phyloP scores from a whole-genome alignment of 64 coral and sea anemone genomes.

The Hydrozoanthus tunicans region DNA sequence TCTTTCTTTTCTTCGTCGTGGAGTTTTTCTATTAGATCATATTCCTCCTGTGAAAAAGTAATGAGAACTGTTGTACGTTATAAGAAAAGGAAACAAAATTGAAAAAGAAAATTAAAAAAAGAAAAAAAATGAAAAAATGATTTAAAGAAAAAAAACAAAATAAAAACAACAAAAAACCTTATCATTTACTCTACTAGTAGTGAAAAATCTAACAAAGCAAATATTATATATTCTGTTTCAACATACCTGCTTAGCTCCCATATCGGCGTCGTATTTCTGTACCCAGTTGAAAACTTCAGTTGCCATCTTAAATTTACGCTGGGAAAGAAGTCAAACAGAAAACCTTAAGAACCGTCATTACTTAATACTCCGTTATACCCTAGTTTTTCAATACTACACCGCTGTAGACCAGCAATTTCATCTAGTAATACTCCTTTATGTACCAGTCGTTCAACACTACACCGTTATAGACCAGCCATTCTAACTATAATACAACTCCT shows the following conservation, averaged over 20 bases:
- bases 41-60: constrained; percentile 60
- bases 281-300: constrained; percentile 92
- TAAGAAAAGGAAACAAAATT: not conserved
- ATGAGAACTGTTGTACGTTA: too few relatives aligned
- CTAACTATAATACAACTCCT: too few relatives aligned
- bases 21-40: constrained; percentile 70
- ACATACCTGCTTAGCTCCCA: constrained; percentile 73
- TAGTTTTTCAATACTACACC: too few relatives aligned
- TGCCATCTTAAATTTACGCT: constrained; percentile 85
- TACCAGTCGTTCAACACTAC: too few relatives aligned
- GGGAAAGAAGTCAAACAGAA: not conserved
- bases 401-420: too few relatives aligned
- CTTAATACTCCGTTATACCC: too few relatives aligned
- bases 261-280: constrained; percentile 85
- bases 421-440: too few relatives aligned
- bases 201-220: not conserved
- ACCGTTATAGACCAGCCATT: too few relatives aligned
- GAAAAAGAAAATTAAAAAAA: too few relatives aligned
- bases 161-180: too few relatives aligned
- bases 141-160: too few relatives aligned
- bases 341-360: not conserved
- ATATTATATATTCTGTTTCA: not conserved
- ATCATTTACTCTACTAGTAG: not conserved
- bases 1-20: constrained; percentile 85
- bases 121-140: too few relatives aligned